Evolutionary conservation across 2,888 invertebrate genomes (phyloP).

Genomic region (Cerastoderma edule): DNA sequence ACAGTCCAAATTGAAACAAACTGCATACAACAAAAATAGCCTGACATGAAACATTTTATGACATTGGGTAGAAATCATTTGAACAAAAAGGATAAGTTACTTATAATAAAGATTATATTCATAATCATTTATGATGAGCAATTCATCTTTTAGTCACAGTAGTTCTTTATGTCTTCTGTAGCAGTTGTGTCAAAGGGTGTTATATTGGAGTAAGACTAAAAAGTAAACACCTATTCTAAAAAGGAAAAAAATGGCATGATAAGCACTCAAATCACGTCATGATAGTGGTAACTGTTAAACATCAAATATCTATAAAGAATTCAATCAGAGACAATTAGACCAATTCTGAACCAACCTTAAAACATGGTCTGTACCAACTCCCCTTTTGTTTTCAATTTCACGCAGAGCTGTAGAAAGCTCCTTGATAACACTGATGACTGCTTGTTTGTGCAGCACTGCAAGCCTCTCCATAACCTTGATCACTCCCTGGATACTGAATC

Average conservation of each 20-base stretch:
- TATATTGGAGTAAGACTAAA: too few species aligned
- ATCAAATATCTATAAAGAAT: too few species aligned
- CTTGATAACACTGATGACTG: conserved; percentile 51
- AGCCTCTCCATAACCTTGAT: conserved; percentile 62
- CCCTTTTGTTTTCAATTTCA: conserved; percentile 67
- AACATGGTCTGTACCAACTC: conserved; percentile 66
- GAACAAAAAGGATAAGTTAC: too few species aligned
- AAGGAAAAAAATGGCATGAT: neutral
- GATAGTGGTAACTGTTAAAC: neutral
- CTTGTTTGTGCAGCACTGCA: conserved; percentile 44
- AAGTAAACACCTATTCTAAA: neutral
- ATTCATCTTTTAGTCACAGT: too few species aligned
- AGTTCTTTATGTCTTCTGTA: too few species aligned
- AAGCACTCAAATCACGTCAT: neutral
- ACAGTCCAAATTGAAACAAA: too few species aligned
- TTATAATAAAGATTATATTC: too few species aligned
- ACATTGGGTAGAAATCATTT: too few species aligned
- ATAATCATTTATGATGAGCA: too few species aligned
- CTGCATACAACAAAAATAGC: too few species aligned
- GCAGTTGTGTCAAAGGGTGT: too few species aligned
- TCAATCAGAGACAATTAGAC: neutral
- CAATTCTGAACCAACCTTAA: conserved; percentile 60
- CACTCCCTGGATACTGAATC: conserved; percentile 51
- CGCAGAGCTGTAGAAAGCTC: conserved; percentile 53
- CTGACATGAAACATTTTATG: too few species aligned